Conservation (phyloP, 1,140 invertebrate genomes). For the Drosophila athabasca region DNA sequence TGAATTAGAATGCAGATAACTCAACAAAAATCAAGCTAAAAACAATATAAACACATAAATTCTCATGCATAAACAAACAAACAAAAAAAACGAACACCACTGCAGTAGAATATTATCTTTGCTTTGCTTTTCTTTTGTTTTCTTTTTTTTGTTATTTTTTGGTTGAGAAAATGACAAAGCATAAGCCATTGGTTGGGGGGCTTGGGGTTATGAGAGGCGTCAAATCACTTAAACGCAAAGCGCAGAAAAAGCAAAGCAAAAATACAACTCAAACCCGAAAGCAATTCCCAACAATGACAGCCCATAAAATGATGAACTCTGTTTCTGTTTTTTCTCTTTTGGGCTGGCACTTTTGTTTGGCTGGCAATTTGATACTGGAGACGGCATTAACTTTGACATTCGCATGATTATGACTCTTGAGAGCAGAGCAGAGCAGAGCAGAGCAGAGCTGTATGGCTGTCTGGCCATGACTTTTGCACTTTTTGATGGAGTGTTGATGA, state of each 20-base stretch:
- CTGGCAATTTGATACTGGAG: constrained; percentile 60
- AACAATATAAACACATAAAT: constrained; percentile 51
- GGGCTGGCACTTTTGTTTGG: neutral
- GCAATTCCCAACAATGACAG: constrained; percentile 68
- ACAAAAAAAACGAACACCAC: constrained; percentile 43
- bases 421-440: neutral
- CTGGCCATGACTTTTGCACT: too few species aligned
- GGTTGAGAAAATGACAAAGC: constrained; percentile 45
- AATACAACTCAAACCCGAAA: constrained; percentile 41
- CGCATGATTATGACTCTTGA: constrained; percentile 71
- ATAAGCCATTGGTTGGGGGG: constrained; percentile 37
- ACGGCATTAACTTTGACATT: constrained; percentile 73
- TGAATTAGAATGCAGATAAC: constrained; percentile 61
- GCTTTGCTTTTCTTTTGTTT: constrained; percentile 24
- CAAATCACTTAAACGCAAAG: constrained; percentile 74
- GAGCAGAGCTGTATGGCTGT: too few species aligned
- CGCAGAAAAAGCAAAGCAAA: constrained; percentile 24
- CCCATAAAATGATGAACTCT: constrained; percentile 68
- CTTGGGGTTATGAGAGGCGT: constrained; percentile 46
- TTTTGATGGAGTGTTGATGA: too few species aligned
- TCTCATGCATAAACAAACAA: constrained; percentile 10
- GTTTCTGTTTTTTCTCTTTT: constrained; percentile 24
- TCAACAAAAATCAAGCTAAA: constrained; percentile 5
- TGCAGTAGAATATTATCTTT: constrained; percentile 31
- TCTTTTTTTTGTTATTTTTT: constrained; percentile 32